Conservation (phyloP, 2,797 vertebrate genomes). For the Fratercula arctica region DNA sequence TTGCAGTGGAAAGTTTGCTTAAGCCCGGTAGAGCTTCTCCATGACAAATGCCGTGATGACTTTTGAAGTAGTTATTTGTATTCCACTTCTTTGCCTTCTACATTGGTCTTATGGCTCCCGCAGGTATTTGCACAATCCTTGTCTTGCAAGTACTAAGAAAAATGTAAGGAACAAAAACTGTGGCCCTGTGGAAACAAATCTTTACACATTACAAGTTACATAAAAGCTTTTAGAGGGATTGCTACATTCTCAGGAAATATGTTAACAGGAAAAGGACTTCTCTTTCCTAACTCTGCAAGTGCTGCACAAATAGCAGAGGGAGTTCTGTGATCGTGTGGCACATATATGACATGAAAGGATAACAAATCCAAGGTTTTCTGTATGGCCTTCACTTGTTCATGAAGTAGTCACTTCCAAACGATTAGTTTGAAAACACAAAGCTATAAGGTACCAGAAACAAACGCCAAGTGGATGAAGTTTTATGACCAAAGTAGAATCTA, state of each 20-base stretch:
- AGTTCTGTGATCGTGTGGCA: not conserved
- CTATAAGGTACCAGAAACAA: not conserved
- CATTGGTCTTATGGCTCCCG: not conserved
- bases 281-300: not conserved
- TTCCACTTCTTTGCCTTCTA: not conserved
- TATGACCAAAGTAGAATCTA: not conserved
- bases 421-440: not conserved
- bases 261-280: not conserved
- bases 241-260: not conserved
- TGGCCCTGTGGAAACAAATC: not conserved
- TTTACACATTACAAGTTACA: not conserved
- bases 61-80: not conserved
- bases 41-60: not conserved
- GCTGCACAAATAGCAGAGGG: not conserved
- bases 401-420: not conserved
- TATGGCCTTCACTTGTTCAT: not conserved
- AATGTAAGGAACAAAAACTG: not conserved
- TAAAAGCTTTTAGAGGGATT: not conserved
- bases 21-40: not conserved
- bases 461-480: not conserved
- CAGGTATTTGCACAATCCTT: not conserved
- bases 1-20: not conserved
- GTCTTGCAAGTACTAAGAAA: not conserved
- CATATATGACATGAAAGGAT: not conserved
- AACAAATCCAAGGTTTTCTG: not conserved